Evolutionary conservation across 2,113 vertebrate genomes (phyloP).

Genomic region (Crotalus viridis): DNA sequence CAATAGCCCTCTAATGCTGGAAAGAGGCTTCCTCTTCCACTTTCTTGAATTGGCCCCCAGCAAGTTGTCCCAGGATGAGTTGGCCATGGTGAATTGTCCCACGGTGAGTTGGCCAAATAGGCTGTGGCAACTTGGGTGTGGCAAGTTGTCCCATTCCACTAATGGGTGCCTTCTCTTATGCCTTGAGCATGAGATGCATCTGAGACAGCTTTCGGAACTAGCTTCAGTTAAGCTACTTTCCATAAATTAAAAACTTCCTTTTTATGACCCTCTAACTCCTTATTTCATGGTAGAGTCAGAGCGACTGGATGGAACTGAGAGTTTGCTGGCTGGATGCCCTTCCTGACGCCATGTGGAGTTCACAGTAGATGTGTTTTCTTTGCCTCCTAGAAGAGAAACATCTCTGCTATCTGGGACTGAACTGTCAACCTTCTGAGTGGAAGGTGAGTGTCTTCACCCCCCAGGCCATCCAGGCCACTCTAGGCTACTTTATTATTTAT

Average conservation of each 20-base stretch:
- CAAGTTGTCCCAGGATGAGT: too few species aligned
- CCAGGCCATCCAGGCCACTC: too few species aligned
- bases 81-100: too few species aligned
- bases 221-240: background rate
- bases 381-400: background rate
- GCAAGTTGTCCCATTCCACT: too few species aligned
- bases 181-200: background rate
- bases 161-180: background rate
- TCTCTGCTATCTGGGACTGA: background rate
- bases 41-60: too few species aligned
- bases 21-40: background rate
- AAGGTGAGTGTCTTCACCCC: background rate
- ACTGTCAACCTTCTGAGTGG: background rate
- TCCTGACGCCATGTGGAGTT: background rate
- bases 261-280: too few species aligned
- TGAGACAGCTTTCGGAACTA: conserved; percentile 8
- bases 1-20: background rate
- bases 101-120: too few species aligned
- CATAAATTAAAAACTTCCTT: background rate
- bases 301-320: background rate
- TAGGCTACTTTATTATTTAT: too few species aligned
- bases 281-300: too few species aligned
- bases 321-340: background rate
- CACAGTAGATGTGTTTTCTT: background rate
- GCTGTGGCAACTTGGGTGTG: too few species aligned